Base-by-base conservation (phyloP, 2,113 vertebrate species). In the Mobula hypostoma region DNA sequence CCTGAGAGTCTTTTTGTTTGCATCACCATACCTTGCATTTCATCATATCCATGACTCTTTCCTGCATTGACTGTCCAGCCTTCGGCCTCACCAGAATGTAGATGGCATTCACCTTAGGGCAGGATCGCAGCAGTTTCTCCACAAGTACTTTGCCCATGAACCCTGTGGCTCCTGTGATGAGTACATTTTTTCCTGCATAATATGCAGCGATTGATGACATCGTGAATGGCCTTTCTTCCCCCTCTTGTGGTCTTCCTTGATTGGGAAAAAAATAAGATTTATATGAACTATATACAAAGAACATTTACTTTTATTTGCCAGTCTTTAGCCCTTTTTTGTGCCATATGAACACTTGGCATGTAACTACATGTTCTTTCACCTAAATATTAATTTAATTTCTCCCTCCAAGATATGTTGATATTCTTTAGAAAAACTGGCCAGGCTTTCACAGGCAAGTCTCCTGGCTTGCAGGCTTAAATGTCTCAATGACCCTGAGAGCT, bases 91-190 rank as follows among this genome's bases (percentile, higher is more conserved):
- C 97, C 82, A 99, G 97, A 94, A 99, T 96, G 95, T 98, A 99
- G 94, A 99, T 95, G 56, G 97, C 95, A 95, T 97, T 97, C 91
- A 99, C 97, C 0, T 98, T 96, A 0, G 98, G 98, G 87, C 98
- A 98, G 94, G 97, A 98, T 40, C 98, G 97, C 94, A 99, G 96
- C 7, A 99, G 97, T 95, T 99, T 99, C 96, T 99, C 98, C 96
- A 99, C 95, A 95, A 99, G 96, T 91, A 99, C 98, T 95, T 99
- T 99, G 12, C 98, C 98, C 98, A 99, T 96, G 97, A 99, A 99
- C 94, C 98, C 98, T 0, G 98, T 99, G 94, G 98, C 98, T 94
- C 98, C 98, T 0, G 98, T 99, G 96, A 99, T 97, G 95, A 99
- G 97, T 48, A 99, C 95, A 0, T 95, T 97, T 96, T 99, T 99